phyloP scores from a whole-genome alignment of 2,797 vertebrate species.

The Cottoperca gobio region DNA sequence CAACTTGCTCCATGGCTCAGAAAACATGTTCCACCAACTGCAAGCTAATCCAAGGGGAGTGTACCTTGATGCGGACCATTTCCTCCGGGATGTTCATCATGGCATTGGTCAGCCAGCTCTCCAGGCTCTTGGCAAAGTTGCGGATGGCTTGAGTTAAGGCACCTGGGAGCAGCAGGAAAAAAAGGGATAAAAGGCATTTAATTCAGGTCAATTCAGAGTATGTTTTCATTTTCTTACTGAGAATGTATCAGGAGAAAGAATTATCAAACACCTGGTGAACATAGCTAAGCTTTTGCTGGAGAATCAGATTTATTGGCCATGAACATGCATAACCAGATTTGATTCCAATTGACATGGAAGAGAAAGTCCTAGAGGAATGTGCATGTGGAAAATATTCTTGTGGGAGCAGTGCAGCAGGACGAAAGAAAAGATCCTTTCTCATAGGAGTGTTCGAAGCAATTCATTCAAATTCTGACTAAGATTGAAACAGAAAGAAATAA shows the following conservation, averaged over 20 bases:
- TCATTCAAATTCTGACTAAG: conserved; percentile 19
- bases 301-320: not conserved
- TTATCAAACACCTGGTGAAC: not conserved
- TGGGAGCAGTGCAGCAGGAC: not conserved
- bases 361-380: not conserved
- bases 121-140: conserved; percentile 96
- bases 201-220: not conserved
- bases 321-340: not conserved
- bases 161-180: conserved; percentile 78
- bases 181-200: not conserved
- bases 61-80: conserved; percentile 95
- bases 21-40: not conserved
- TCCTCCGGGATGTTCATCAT: conserved; percentile 98
- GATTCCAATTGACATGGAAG: not conserved
- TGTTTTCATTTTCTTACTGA: not conserved
- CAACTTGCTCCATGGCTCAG: not conserved
- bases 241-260: not conserved
- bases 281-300: not conserved
- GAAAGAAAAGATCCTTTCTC: not conserved
- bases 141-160: conserved; percentile 98
- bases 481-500: conserved; percentile 1
- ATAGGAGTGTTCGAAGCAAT: not conserved
- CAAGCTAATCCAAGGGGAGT: not conserved
- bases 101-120: conserved; percentile 95
- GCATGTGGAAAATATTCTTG: not conserved